Percentiles rank a stretch among this genome's conserved stretches.
phyloP scores from a whole-genome alignment of 2,113 vertebrate genomes.

The Sander vitreus region DNA sequence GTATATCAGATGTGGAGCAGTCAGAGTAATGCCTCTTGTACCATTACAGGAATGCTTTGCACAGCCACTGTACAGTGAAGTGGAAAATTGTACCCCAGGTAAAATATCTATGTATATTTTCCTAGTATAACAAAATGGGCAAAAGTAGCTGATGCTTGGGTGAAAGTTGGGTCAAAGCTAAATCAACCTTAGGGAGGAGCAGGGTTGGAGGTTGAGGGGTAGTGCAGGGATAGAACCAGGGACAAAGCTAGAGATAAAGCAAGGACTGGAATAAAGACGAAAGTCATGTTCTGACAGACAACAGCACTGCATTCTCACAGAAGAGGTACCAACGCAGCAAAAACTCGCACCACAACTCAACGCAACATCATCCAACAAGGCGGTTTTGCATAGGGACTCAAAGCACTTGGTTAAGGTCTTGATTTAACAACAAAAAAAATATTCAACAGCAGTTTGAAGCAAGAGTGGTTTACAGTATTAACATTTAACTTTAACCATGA shows the following conservation, averaged over 20 bases:
- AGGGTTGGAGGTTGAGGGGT: not conserved
- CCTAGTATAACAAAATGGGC: not conserved
- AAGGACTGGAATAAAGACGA: not conserved
- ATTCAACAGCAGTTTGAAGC: not conserved
- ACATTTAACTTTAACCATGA: not conserved
- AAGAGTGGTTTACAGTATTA: not conserved
- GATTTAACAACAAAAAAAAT: not conserved
- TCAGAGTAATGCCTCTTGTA: not conserved
- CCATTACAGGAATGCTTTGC: not conserved
- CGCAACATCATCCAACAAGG: not conserved
- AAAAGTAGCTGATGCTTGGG: not conserved
- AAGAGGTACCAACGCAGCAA: not conserved
- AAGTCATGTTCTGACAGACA: not conserved
- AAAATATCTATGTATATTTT: not conserved
- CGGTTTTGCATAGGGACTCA: no score
- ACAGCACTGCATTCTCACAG: not conserved
- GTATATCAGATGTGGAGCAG: slow-evolving; percentile 1
- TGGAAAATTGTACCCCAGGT: not conserved
- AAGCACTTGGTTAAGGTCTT: not conserved
- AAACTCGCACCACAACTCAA: not conserved
- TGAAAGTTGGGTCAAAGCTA: not conserved
- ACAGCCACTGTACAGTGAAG: not conserved
- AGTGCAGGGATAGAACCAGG: not conserved
- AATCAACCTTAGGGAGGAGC: not conserved
- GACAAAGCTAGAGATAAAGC: not conserved